Evolutionary conservation across 2,113 vertebrate genomes (phyloP).

Genomic region (Myotis brandtii): DNA sequence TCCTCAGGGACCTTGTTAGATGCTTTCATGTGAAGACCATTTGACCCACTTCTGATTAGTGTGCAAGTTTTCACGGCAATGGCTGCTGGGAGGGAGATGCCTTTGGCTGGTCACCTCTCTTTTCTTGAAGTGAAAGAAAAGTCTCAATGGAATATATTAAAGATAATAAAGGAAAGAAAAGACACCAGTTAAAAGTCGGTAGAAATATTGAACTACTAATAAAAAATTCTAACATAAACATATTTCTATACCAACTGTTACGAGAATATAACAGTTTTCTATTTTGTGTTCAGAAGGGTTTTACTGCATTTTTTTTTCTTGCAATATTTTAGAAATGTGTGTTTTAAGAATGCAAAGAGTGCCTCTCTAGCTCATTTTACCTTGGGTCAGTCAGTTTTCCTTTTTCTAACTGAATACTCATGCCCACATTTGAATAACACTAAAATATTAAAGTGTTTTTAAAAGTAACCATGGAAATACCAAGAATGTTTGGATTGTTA

Average conservation of each 20-base stretch:
- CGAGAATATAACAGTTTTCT: neutral
- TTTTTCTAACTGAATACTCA: neutral
- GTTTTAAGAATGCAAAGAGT: neutral
- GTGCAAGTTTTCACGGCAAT: conserved; percentile 83
- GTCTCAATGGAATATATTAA: conserved; percentile 89
- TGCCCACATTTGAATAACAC: conserved; percentile 2
- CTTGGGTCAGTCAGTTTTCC: neutral
- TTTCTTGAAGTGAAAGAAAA: conserved; percentile 81
- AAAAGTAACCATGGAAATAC: neutral
- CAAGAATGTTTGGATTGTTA: neutral
- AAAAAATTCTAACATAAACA: conserved; percentile 64
- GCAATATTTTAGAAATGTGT: neutral
- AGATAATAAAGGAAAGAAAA: conserved; percentile 87
- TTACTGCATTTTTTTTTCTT: neutral
- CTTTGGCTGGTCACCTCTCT: conserved; percentile 82
- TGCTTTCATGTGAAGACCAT: conserved; percentile 89
- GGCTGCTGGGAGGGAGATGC: conserved; percentile 84
- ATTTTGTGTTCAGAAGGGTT: conserved; percentile 12
- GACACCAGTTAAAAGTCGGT: conserved; percentile 80
- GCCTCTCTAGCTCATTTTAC: neutral
- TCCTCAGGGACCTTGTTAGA: conserved; percentile 91
- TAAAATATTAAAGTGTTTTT: neutral
- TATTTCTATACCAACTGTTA: conserved; percentile 60
- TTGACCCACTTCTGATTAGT: conserved; percentile 89
- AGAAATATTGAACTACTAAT: conserved; percentile 80